Evolutionary conservation across 2,113 vertebrate species (phyloP).

Genomic region (Lepidothrix coronata): DNA sequence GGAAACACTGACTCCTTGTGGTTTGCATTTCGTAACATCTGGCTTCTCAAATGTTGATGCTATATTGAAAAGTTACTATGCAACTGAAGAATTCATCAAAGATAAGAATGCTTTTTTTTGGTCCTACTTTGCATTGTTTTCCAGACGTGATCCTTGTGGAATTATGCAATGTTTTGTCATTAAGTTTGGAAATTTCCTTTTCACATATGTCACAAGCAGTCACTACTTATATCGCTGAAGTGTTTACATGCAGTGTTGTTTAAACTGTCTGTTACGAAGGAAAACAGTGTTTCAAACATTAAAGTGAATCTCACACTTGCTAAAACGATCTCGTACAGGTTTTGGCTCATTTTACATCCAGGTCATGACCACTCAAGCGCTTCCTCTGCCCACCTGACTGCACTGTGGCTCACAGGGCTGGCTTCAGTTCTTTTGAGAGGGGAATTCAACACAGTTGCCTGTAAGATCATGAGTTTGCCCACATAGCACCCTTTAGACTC

Average conservation of each 20-base stretch:
- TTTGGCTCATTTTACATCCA: neutral
- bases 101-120: neutral
- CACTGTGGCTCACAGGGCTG: too few relatives aligned
- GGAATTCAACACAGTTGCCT: rapidly evolving
- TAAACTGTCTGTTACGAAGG: neutral
- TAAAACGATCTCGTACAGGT: neutral
- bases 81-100: neutral
- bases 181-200: neutral
- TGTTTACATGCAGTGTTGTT: neutral
- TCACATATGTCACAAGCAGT: neutral
- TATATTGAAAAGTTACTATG: neutral
- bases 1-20: neutral
- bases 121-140: neutral
- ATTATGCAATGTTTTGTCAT: neutral
- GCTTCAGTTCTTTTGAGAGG: neutral
- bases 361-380: rapidly evolving
- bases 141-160: slow-evolving; percentile 2
- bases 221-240: neutral
- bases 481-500: rapidly evolving
- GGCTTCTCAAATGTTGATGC: neutral
- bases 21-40: neutral
- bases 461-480: neutral
- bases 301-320: neutral
- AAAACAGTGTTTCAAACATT: neutral
- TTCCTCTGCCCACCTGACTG: neutral